phyloP scores from a whole-genome alignment of 2,888 invertebrate genomes.

The Fabriciana adippe region DNA sequence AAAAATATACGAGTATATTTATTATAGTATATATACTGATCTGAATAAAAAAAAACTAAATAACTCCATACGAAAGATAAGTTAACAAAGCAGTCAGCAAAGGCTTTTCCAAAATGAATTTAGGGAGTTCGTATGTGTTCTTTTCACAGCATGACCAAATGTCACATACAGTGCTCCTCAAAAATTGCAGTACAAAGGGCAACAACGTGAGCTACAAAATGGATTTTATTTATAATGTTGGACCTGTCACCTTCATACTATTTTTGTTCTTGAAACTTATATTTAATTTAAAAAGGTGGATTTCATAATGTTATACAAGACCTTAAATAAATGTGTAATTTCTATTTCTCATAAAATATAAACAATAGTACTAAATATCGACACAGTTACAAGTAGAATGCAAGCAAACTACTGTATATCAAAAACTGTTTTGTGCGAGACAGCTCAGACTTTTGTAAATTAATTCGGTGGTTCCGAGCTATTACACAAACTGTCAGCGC shows the following conservation, averaged over 20 bases:
- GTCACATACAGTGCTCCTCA: conserved; percentile 54
- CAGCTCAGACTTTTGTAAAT: conserved; percentile 76
- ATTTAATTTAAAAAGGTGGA: neutral
- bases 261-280: conserved; percentile 2
- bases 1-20: neutral
- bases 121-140: conserved; percentile 34
- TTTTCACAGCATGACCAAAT: conserved; percentile 40
- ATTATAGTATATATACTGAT: too few relatives aligned
- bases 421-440: conserved; percentile 70
- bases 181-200: conserved; percentile 56
- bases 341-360: neutral
- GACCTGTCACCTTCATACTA: conserved; percentile 33
- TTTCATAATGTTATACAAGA: neutral
- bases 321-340: neutral
- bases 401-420: conserved; percentile 56
- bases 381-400: conserved; percentile 44
- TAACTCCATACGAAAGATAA: too few relatives aligned
- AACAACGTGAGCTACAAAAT: conserved; percentile 48
- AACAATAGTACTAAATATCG: conserved; percentile 10
- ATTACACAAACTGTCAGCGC: conserved; percentile 78
- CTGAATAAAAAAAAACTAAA: too few relatives aligned
- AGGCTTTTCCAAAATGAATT: conserved; percentile 3
- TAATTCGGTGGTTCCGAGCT: conserved; percentile 77
- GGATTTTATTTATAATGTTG: conserved; percentile 49
- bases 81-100: too few relatives aligned